Evolutionary conservation across 2,797 vertebrate genomes (phyloP).

Genomic region (Myotis pilosus): DNA sequence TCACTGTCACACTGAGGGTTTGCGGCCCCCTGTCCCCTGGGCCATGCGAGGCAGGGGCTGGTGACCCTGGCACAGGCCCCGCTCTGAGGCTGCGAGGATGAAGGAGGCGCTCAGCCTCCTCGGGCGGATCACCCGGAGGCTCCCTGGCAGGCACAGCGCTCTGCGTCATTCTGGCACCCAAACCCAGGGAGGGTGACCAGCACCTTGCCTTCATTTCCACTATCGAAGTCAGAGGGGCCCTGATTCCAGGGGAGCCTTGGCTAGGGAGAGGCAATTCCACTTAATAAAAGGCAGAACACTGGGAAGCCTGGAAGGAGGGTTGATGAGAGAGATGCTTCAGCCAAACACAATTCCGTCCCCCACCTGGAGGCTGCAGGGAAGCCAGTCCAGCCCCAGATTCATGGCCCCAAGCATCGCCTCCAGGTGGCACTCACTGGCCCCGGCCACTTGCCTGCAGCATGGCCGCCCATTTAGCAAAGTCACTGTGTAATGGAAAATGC

Average conservation of each 20-base stretch:
- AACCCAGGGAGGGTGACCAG: background rate
- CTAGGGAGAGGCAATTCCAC: background rate
- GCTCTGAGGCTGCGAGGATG: background rate
- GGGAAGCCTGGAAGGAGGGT: background rate
- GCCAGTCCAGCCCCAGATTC: background rate
- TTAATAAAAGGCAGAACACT: background rate
- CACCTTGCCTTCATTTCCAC: background rate
- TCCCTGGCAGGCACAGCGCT: accelerated
- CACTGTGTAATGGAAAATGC: constrained; percentile 46
- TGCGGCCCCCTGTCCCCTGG: background rate
- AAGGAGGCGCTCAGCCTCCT: accelerated
- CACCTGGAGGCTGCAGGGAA: background rate
- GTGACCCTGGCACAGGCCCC: background rate
- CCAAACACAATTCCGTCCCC: background rate
- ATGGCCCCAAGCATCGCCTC: background rate
- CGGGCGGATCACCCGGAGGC: accelerated
- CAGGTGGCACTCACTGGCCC: background rate
- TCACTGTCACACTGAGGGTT: background rate
- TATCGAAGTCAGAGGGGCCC: background rate
- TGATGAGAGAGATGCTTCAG: background rate
- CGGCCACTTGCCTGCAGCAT: background rate
- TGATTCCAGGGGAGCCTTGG: background rate
- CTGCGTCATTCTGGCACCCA: background rate
- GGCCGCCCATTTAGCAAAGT: constrained; percentile 50
- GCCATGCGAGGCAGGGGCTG: background rate